Percentiles rank a stretch among this genome's conserved stretches.
Evolutionary conservation across 2,113 vertebrate genomes (phyloP).

Genomic region (Tachycineta bicolor): DNA sequence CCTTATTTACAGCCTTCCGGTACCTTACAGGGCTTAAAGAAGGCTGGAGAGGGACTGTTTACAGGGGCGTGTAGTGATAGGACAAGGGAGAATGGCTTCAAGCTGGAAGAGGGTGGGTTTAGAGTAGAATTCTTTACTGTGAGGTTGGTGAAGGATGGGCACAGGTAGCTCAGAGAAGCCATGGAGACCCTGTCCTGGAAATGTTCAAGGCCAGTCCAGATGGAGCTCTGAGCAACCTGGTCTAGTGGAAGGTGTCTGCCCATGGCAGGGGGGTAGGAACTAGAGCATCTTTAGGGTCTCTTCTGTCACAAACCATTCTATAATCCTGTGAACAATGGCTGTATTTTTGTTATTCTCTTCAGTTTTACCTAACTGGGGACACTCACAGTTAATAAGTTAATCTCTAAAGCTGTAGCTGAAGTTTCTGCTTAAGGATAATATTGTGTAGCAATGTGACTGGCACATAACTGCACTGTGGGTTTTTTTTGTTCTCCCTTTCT

Average conservation of each 20-base stretch:
- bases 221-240: not conserved
- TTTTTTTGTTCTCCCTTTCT: not conserved
- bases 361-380: not conserved
- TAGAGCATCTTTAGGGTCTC: not conserved
- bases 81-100: not conserved
- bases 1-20: not conserved
- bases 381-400: not conserved
- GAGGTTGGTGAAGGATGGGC: not conserved
- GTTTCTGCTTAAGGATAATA: not conserved
- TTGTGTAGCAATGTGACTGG: not conserved
- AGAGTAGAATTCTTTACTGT: not conserved
- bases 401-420: not conserved
- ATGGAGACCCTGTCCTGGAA: not conserved
- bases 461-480: accelerated
- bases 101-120: not conserved
- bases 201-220: not conserved
- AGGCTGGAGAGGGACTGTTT: not conserved
- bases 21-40: not conserved
- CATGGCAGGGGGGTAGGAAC: not conserved
- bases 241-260: not conserved
- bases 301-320: not conserved
- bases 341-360: not conserved
- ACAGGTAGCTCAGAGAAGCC: not conserved
- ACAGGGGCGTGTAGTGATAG: not conserved
- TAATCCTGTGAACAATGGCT: not conserved